Base-by-base conservation (phyloP, 2,113 vertebrate species). In the Urocynchramus pylzowi region DNA sequence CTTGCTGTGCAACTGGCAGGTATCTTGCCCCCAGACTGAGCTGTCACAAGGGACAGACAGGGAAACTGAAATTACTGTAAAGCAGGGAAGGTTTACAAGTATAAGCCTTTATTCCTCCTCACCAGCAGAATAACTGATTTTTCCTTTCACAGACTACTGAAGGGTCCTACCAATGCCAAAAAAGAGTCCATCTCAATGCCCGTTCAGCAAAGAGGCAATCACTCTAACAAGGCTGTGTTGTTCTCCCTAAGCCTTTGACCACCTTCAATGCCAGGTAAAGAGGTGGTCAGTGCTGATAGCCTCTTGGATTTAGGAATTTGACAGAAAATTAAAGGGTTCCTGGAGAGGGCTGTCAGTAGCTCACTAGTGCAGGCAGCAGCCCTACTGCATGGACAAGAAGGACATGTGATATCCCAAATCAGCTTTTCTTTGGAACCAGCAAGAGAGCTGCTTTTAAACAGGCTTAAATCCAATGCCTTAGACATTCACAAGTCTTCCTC, bases 231-330 rank as follows among this genome's bases (percentile, higher is more conserved):
- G 6, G 7, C 9, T 35, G 2, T 59, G 21, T 27, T 75, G 33
- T 22, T 63, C 33, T 80, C 16, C 17, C 26, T 84, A 75, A 68
- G 23, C 13, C 35, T 81, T 71, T 79, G 69, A 54, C n/a, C 8
- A 56, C 41, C 27, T 73, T 30, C 8, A 6, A 37, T 56, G 31
- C 30, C 45, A 78, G 30, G 44, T 44, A 54, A 69, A 50, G 41
- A 49, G 22, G 49, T 1, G 71, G 18, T 18, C 0, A 0, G 9
- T 79, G 21, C 61, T 57, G 41, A 73, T 7, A 49, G 26, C 11
- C 21, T 42, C n/a, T 79, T 45, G 13, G n/a, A 56, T 52, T 81
- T 20, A 52, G 60, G 56, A 30, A 8, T 56, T 76, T 16, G 16
- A 28, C 20, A 54, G 69, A 45, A 93, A 81, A 64, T 24, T n/a